Evolutionary conservation across 2,888 invertebrate genomes (phyloP), one percentile per base, ranked within the genome.

Genomic region (Torymus aiolomorphi): DNA sequence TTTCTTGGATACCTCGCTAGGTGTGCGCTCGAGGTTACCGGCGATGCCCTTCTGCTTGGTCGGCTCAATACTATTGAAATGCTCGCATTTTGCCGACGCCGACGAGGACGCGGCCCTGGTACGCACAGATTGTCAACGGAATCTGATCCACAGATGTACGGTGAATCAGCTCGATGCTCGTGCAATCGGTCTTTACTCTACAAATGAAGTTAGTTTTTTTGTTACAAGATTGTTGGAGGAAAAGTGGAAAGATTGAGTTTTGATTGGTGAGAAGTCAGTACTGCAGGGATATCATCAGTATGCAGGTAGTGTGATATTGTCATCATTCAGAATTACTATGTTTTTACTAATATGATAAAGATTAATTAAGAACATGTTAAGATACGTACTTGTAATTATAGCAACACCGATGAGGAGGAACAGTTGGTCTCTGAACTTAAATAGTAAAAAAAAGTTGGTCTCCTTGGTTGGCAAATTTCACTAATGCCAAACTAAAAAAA

Each of bases 1-100:
- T 90, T 99, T 99, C 91, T 99, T 99, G 10, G 98, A 98, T 11
- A 99, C 98, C 91, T 99, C 99, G 76, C 96, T 97, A 0, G 98
- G 96, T 0, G 97, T 97, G 87, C 98, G 94, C 89, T 98, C 99
- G 87, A 99, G 93, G 90, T 99, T 98, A 63, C 95, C 94, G 0
- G 98, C 96, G 80, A 99, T 98, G 83, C 96, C 95, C 87, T 97
- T 98, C 90, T 99, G 99, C 90, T 98, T 99, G 0, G 93, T 92
- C 0, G 96, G 94, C 86, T 99, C 99, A 87, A 99, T 93, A 0
- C 98, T 97, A 90, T 98, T 98, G 91, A 97, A 99, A 92, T 99
- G 98, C 91, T 99, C 99, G 91, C 99, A 96, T 95, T 81, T 95
- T 94, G 0, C 99, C 99, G 14, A 99, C 96, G 0, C 98, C 98